Evolutionary conservation across 1,140 invertebrate species (phyloP), one percentile per base, ranked within the genome.

Genomic region (Micrasema minimum): DNA sequence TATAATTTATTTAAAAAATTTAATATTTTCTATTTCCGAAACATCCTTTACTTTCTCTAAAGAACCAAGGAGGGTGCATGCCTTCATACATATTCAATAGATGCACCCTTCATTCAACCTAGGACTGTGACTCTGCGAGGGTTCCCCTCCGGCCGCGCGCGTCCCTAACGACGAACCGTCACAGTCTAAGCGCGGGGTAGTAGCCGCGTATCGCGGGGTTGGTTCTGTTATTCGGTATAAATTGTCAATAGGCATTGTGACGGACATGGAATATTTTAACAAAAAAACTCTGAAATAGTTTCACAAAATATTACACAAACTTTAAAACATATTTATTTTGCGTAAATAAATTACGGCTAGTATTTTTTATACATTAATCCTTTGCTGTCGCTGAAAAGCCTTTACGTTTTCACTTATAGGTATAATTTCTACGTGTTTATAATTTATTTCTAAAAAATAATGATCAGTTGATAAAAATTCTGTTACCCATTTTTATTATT

Each of bases 41-140:
- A 37, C 74, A 69, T 66, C 74, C 46, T 45, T 62, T 57, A 75
- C 69, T 75, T 75, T 75, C 70, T 72, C 69, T 68, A 75, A 75
- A 75, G 73, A 75, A 71, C 50, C 67, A 69, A 57, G 57, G 61
- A 71, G 74, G 74, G 68, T 73, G 74, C 71, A 73, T 70, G 70
- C 79, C 78, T 81, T 84, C 79, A 83, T 83, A 82, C 83, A 83
- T 83, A 85, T 85, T 83, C 83, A 84, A 78, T 74, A 77, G 78
- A 80, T 83, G 82, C 83, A 83, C 80, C 82, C 82, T 78, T 78
- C 76, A 77, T 75, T 66, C 53, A 71, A 59, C 55, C 46, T 45
- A 20, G 59, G 46, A 71, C n/a, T 66, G 73, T 69, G 73, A 69
- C 57, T n/a, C 12, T 23, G 12, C 46, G 37, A n/a, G 41, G 46